phyloP scores from a whole-genome alignment of 2,888 invertebrate species.

The Abscondita cerata region DNA sequence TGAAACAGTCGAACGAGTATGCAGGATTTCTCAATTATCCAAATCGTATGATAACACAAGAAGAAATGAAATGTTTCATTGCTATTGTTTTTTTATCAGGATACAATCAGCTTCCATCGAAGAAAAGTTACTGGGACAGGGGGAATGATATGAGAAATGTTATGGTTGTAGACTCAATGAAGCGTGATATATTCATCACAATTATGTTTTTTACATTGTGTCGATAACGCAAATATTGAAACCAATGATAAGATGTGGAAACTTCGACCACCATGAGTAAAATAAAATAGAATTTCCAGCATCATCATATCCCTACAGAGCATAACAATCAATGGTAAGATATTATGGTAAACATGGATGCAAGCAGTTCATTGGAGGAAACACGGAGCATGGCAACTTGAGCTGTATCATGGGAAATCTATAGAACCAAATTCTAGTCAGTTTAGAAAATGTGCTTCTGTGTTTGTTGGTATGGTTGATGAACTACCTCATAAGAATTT shows the following conservation, averaged over 20 bases:
- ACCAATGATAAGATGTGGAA: neutral
- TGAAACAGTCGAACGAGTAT: no score
- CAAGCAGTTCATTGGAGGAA: no score
- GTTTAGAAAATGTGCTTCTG: neutral
- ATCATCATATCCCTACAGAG: neutral
- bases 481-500: no score
- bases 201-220: constrained; percentile 4
- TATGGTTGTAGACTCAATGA: neutral
- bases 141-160: neutral
- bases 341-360: no score
- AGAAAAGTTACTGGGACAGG: neutral
- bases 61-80: neutral
- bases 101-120: no score
- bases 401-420: neutral
- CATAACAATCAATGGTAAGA: no score
- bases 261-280: neutral
- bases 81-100: neutral
- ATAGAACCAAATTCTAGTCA: neutral
- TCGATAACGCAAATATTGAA: neutral
- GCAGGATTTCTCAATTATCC: neutral
- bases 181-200: neutral
- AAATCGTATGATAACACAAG: no score
- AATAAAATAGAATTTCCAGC: neutral
- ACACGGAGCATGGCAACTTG: neutral
- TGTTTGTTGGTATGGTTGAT: neutral